Evolutionary conservation across 2,113 vertebrate genomes (phyloP).

Genomic region (Brachypodius melanocephalos): DNA sequence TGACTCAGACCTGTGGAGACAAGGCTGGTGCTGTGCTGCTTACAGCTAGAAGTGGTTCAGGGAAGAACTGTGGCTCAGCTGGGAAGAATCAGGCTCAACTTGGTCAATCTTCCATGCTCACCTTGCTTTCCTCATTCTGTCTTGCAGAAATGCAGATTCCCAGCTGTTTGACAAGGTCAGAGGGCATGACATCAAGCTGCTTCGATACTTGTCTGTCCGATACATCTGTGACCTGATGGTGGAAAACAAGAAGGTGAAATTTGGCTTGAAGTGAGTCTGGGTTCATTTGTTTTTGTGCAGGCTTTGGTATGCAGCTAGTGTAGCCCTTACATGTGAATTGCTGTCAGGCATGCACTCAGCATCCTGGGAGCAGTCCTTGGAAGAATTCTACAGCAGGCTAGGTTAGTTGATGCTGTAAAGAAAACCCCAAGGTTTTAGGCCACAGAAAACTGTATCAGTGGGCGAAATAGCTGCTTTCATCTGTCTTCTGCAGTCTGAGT

Average conservation of each 20-base stretch:
- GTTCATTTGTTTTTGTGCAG: background rate
- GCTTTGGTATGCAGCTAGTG: background rate
- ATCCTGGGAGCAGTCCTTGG: background rate
- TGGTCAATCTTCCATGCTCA: background rate
- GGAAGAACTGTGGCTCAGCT: background rate
- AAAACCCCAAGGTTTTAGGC: background rate
- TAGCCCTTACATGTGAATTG: background rate
- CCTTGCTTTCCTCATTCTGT: background rate
- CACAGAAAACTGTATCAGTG: background rate
- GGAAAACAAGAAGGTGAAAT: slow-evolving; percentile 99
- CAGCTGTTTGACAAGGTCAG: slow-evolving; percentile 98
- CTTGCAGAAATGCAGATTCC: slow-evolving; percentile 88
- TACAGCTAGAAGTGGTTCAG: background rate
- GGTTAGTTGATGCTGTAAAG: background rate
- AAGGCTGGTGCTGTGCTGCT: rapidly evolving
- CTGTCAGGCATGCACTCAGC: background rate
- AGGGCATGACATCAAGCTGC: slow-evolving; percentile 93
- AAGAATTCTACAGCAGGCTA: background rate
- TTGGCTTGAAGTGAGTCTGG: slow-evolving; percentile 93
- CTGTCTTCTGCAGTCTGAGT: background rate
- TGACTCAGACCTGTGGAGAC: background rate
- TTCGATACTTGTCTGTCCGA: slow-evolving; percentile 91
- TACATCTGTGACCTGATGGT: slow-evolving; percentile 99
- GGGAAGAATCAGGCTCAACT: background rate
- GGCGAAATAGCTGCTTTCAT: background rate